Evolutionary conservation across 2,113 vertebrate genomes (phyloP).

Genomic region (Corvus cornix): DNA sequence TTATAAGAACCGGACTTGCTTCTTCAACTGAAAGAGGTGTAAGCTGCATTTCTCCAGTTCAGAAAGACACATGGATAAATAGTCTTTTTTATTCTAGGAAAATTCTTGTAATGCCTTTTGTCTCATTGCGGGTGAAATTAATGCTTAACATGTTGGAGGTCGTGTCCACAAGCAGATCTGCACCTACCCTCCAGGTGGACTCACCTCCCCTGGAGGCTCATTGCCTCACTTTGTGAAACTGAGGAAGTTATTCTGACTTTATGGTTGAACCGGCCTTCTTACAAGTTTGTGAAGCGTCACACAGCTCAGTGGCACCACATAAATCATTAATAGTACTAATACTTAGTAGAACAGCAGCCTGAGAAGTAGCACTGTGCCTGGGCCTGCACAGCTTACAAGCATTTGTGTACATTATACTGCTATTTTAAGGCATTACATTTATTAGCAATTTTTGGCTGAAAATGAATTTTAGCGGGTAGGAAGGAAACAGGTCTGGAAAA

Average conservation of each 20-base stretch:
- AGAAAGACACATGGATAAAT: not conserved
- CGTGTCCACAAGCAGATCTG: not conserved
- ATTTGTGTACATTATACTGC: not conserved
- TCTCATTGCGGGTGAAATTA: not conserved
- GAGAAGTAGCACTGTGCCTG: not conserved
- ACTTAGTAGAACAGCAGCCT: not conserved
- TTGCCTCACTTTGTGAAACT: not conserved
- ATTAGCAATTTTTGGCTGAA: conserved; percentile 5
- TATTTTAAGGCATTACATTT: conserved; percentile 32
- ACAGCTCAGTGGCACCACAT: conserved; percentile 7
- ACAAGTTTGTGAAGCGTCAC: not conserved
- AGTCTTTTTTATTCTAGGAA: not conserved
- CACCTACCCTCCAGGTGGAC: not conserved
- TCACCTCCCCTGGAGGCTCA: not conserved
- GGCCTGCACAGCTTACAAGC: not conserved
- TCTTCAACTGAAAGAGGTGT: not conserved
- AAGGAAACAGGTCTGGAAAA: not conserved
- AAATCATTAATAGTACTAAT: not conserved
- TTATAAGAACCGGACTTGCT: not conserved
- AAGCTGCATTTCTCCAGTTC: not conserved
- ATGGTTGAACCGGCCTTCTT: not conserved
- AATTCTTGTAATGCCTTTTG: not conserved
- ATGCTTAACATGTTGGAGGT: not conserved
- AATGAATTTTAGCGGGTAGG: not conserved
- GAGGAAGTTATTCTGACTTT: conserved; percentile 12